Conservation (phyloP, 2,113 vertebrate genomes). For the Amphilophus citrinellus region DNA sequence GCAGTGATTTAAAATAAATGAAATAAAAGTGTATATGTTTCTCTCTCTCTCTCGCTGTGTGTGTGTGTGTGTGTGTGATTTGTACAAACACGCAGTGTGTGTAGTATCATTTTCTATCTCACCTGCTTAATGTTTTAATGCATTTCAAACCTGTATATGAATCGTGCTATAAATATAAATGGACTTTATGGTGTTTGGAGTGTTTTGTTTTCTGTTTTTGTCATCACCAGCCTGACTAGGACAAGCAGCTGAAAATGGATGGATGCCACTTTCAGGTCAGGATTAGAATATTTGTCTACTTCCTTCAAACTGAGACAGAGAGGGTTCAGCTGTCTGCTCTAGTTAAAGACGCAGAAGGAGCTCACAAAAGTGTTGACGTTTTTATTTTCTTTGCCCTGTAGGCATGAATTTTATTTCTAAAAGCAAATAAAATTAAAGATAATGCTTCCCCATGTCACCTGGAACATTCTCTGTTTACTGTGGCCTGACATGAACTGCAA, state of each 20-base stretch:
- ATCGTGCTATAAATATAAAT: not conserved
- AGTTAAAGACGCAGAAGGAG: not conserved
- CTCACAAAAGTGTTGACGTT: constrained; percentile 22
- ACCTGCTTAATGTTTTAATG: not conserved
- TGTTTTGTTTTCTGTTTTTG: not conserved
- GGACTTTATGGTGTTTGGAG: not conserved
- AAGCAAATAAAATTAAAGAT: constrained; percentile 22
- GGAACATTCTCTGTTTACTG: constrained; percentile 31
- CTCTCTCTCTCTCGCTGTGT: too few relatives aligned
- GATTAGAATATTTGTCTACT: not conserved
- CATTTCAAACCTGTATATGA: not conserved
- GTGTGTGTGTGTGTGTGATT: not conserved
- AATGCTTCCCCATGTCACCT: constrained; percentile 22
- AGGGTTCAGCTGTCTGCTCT: constrained; percentile 10
- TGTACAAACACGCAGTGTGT: not conserved
- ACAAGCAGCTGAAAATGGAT: not conserved
- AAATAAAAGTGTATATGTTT: too few relatives aligned
- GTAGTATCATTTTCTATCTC: too few relatives aligned
- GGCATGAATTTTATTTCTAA: constrained; percentile 12
- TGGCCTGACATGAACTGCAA: not conserved
- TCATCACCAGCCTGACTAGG: not conserved
- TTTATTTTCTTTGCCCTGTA: constrained; percentile 18
- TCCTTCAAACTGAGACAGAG: not conserved
- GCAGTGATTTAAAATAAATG: not conserved
- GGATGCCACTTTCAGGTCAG: constrained; percentile 1